Evolutionary conservation across 2,113 vertebrate species (phyloP), one percentile per base, ranked within the genome.

Genomic region (Heliornis fulica): DNA sequence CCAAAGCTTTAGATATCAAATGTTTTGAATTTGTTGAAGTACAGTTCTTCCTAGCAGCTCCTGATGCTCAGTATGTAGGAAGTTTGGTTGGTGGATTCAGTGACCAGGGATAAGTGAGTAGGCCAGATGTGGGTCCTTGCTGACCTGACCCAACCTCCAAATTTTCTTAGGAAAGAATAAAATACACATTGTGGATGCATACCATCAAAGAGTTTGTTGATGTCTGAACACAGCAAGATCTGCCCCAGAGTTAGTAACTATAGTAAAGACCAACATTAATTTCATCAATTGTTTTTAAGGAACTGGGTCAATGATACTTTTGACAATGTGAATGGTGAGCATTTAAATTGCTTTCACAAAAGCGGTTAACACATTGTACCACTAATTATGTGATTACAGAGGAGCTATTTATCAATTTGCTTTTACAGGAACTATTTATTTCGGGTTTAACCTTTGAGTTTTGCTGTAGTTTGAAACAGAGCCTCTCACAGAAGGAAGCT

Each of bases 331-430:
- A 94, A 87, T 90, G 18, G 89, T 51, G 56, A 87, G 81, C 64
- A 50, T 94, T 96, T 65, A 95, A 95, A 96, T 83, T 87, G 74
- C 87, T 95, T 94, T 97, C 87, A 91, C 94, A 94, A 91, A 96
- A 94, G 96, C 0, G 66, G 95, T 95, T 97, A 97, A 94, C 96
- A 94, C 94, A 69, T 97, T 96, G 93, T 94, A 96, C 93, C 71
- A 82, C 95, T 89, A 79, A 90, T 90, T 89, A 93, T 72, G 38
- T 93, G 83, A 94, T 89, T 87, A 76, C 19, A 92, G 94, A 91
- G 81, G 63, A 96, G 65, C 91, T 94, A 97, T 96, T 97, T 95
- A 96, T 97, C 92, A 94, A 74, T 96, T 94, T 92, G 79, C 75
- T 95, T 97, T 95, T 76, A 83, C 90, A 89, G 83, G 90, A 80